These are phyloP conservation scores for Hyposoter didymator DNA, from an alignment of 2,888 invertebrate genomes.

Conservation along the genomic window DNA sequence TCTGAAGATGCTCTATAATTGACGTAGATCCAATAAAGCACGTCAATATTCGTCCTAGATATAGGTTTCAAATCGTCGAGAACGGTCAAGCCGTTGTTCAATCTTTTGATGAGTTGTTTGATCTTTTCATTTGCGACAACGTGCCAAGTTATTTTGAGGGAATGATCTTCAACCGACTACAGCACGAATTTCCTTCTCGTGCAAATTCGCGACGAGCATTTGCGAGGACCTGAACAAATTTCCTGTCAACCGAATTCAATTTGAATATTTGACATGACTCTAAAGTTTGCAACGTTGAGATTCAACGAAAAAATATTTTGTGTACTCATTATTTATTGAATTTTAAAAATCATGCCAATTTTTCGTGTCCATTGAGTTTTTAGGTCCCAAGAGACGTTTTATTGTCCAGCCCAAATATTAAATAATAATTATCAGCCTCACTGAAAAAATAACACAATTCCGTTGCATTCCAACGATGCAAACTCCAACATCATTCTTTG, in stretches of 20 bases:
- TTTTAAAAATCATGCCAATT: too few relatives aligned
- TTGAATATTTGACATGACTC: background rate
- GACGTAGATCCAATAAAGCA: slow-evolving; percentile 22
- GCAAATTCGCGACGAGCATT: slow-evolving; percentile 13
- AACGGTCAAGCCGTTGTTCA: slow-evolving; percentile 12
- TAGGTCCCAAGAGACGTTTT: too few relatives aligned
- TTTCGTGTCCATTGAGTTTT: too few relatives aligned
- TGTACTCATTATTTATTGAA: too few relatives aligned
- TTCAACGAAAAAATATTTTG: too few relatives aligned
- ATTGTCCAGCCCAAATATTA: too few relatives aligned
- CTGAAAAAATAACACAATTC: too few relatives aligned
- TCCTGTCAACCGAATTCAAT: background rate
- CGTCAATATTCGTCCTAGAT: background rate
- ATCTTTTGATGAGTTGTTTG: slow-evolving; percentile 51
- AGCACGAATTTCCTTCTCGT: slow-evolving; percentile 10
- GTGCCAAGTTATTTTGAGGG: slow-evolving; percentile 61
- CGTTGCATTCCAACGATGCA: too few relatives aligned
- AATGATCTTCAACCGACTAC: slow-evolving; percentile 36
- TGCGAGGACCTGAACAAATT: background rate
- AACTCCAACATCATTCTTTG: too few relatives aligned
- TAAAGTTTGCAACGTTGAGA: too few relatives aligned
- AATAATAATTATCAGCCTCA: too few relatives aligned
- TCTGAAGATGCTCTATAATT: background rate
- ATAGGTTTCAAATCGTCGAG: slow-evolving; percentile 19
- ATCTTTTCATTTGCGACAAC: slow-evolving; percentile 55